phyloP scores from a whole-genome alignment of 92 coral and sea anemone species.

The Virgularia gustaviana region DNA sequence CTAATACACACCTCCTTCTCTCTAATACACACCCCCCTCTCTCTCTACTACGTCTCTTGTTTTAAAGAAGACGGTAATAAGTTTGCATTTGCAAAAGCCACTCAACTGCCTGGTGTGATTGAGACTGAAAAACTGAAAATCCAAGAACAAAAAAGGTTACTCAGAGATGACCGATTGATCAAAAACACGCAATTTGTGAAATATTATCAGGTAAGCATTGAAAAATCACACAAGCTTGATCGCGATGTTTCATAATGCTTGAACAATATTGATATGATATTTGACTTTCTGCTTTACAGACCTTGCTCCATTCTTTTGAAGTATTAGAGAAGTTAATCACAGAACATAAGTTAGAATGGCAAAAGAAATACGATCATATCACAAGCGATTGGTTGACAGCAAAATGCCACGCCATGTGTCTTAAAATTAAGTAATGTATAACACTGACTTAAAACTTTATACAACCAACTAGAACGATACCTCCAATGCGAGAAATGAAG shows the following conservation, averaged over 20 bases:
- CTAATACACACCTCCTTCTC: no score
- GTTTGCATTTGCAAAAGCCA: constrained; percentile 83
- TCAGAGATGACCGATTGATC: constrained; percentile 51
- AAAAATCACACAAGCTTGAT: neutral
- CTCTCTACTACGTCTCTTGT: no score
- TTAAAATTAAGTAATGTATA: constrained; percentile 65
- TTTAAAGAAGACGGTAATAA: constrained; percentile 70
- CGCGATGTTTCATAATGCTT: neutral
- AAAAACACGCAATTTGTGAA: constrained; percentile 74
- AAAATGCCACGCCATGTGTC: constrained; percentile 96
- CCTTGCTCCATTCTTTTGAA: constrained; percentile 70
- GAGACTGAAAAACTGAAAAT: constrained; percentile 68
- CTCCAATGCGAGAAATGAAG: no score
- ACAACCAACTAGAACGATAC: neutral
- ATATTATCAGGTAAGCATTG: constrained; percentile 77
- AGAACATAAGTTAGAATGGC: constrained; percentile 78
- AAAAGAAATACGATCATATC: constrained; percentile 62
- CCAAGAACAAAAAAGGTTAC: constrained; percentile 63
- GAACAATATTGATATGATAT: no score
- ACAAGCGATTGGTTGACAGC: constrained; percentile 92
- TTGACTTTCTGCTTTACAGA: no score
- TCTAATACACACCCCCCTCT: no score
- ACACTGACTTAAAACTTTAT: neutral
- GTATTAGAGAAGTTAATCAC: constrained; percentile 74
- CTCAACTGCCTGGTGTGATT: constrained; percentile 83